Evolutionary conservation across 2,797 vertebrate genomes (phyloP), one percentile per base, ranked within the genome.

Genomic region (Ambastaia sidthimunki): DNA sequence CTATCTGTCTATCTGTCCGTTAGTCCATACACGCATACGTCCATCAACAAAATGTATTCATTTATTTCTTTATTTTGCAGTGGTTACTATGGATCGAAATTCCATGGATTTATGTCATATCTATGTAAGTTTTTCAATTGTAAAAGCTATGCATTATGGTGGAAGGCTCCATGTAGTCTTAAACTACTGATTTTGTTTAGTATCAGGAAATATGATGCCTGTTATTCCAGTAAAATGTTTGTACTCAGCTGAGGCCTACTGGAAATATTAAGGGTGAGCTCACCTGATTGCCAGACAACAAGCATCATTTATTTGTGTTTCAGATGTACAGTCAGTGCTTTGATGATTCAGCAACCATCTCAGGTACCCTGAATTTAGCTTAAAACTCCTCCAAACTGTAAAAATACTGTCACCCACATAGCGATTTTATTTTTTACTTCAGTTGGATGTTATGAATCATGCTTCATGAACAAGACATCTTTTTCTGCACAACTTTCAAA

Each of bases 401-500:
- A 7, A 60, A 60, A 28, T 60, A 23, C 50, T 18, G 23, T 74
- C 72, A 74, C 72, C 72, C 72, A 74, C 72, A 21, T n/a, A 21
- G 48, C 19, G 31, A 74, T 76, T 55, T 55, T 37, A n/a, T 7
- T 52, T 66, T 54, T 37, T 66, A 41, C 28, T 23, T 52, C n/a
- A 68, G 50, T 25, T 67, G 31, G 11, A 76, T 21, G 37, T 55
- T 44, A 18, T 69, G 23, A 77, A 69, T 77, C 34, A 47, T 59
- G 37, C n/a, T 31, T 76, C 12, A 69, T 31, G 52, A 31, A 55
- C 47, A 34, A 76, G 21, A 47, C n/a, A 16, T 34, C 13, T 47
- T 19, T 47, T 44, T 37, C 57, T 28, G 15, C 16, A 37, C 57
- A 34, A 65, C 12, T 76, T 3, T 68, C 21, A 76, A 31, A 25